Base-by-base conservation (phyloP, 1,140 invertebrate genomes). In the Bemisia tabaci region DNA sequence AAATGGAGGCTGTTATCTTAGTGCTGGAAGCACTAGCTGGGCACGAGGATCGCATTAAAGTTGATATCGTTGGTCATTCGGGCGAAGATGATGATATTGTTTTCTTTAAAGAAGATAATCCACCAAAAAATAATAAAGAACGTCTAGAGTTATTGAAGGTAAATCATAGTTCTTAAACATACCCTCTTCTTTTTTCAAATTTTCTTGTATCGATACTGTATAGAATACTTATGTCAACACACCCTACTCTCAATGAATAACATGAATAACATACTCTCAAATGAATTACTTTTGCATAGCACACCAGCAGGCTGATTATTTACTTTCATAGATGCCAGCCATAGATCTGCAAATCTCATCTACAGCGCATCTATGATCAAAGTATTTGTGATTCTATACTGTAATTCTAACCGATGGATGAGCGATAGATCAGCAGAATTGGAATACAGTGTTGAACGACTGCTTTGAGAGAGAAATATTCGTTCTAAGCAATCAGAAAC, bases 61-160 rank as follows among this genome's bases (percentile, higher is more conserved):
- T 95, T 77, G 95, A 98, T 73, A 90, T 98, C 69, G 83, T 90
- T 71, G 95, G 92, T 0, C 96, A 98, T 80, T 97, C 94, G 1
- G 95, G 95, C 0, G 95, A 98, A 73, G 85, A 88, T 58, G 83
- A 85, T 73, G 81, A 86, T 65, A 80, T 95, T 26, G 77, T 80
- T 59, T 87, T 98, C 70, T 85, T 95, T 0, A 80, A 84, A 59
- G 79, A 83, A 1, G 84, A 85, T 60, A 81, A 86, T 33, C 84
- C 87, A 0, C 95, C 95, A 0, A 83, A 85, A 64, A 89, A 97
- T 75, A 90, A 97, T 74, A 97, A 95, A 74, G 84, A 94, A 73
- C 79, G 93, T 71, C 78, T 97, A 48, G 83, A 91, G 72, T 79
- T 91, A 25, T 81, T 94, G 26, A 83, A 86, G 76, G 84, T 84